Conservation (phyloP, 2,113 vertebrate genomes). For the Peromyscus polionotus region DNA sequence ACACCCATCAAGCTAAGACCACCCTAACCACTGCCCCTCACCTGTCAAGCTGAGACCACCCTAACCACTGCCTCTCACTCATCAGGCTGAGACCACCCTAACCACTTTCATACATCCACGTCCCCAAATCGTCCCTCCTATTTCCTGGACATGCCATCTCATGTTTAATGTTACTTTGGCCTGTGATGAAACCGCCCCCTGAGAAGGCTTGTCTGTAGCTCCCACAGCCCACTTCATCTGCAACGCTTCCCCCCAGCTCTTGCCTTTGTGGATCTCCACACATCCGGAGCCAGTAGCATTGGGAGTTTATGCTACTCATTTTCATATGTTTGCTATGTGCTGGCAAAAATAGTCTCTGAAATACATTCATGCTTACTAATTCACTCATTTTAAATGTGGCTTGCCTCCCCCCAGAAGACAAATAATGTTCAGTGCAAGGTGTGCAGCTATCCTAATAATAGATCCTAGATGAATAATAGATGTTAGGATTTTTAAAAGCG, state of each 20-base stretch:
- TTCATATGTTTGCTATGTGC: not conserved
- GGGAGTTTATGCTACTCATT: not conserved
- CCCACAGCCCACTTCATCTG: not conserved
- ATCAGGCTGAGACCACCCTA: too few species aligned
- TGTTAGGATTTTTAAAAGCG: not conserved
- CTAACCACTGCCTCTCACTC: too few species aligned
- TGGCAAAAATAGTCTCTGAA: not conserved
- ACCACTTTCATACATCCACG: not conserved
- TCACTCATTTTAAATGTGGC: not conserved
- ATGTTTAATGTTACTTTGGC: not conserved
- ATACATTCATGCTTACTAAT: slow-evolving; percentile 22
- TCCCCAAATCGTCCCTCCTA: not conserved
- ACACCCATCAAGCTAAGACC: too few species aligned
- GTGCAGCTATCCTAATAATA: slow-evolving; percentile 37
- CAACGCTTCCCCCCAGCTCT: not conserved
- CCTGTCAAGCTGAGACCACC: too few species aligned
- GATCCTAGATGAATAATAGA: not conserved
- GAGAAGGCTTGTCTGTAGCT: not conserved
- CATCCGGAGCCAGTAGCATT: not conserved
- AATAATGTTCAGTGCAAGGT: not conserved
- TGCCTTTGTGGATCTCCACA: not conserved
- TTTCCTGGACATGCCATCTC: not conserved
- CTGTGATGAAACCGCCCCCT: not conserved
- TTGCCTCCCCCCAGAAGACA: not conserved
- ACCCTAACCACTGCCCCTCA: too few species aligned